Evolutionary conservation across 2,888 invertebrate genomes (phyloP).

Genomic region (Rugalucina vietnamica): DNA sequence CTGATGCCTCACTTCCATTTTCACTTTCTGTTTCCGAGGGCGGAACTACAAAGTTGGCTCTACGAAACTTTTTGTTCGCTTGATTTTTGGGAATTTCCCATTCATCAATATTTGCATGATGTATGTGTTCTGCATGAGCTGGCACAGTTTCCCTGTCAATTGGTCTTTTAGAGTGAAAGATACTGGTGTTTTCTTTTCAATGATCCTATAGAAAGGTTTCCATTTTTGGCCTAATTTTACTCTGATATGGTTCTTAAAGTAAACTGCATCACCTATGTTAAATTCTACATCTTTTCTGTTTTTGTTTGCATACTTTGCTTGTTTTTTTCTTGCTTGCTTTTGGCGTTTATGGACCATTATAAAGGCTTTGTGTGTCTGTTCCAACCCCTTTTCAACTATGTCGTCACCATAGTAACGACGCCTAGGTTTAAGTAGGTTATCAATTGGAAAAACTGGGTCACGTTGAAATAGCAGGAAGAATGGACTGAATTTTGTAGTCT

Average conservation of each 20-base stretch:
- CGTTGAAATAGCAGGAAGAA: conserved; percentile 35
- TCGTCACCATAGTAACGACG: conserved; percentile 17
- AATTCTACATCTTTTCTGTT: neutral
- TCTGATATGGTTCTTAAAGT: neutral
- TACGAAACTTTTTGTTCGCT: no score
- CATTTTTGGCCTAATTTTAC: neutral
- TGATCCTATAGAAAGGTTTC: neutral
- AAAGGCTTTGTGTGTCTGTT: conserved; percentile 28
- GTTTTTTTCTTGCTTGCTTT: conserved; percentile 25
- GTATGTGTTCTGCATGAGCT: neutral
- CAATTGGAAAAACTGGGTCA: conserved; percentile 38
- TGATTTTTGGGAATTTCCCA: neutral
- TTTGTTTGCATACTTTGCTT: conserved; percentile 25
- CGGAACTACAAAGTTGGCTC: no score
- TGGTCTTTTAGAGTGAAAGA: neutral
- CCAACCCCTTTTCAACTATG: neutral
- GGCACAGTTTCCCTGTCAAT: neutral
- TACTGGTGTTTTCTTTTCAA: neutral
- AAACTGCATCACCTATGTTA: neutral
- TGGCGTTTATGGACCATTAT: conserved; percentile 19
- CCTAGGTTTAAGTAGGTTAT: conserved; percentile 32
- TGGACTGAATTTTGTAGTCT: conserved; percentile 31
- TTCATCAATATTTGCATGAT: neutral
- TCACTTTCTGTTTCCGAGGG: no score
- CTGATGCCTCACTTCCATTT: no score